Evolutionary conservation across 2,113 vertebrate species (phyloP).

Genomic region (Tonatia bakeri): DNA sequence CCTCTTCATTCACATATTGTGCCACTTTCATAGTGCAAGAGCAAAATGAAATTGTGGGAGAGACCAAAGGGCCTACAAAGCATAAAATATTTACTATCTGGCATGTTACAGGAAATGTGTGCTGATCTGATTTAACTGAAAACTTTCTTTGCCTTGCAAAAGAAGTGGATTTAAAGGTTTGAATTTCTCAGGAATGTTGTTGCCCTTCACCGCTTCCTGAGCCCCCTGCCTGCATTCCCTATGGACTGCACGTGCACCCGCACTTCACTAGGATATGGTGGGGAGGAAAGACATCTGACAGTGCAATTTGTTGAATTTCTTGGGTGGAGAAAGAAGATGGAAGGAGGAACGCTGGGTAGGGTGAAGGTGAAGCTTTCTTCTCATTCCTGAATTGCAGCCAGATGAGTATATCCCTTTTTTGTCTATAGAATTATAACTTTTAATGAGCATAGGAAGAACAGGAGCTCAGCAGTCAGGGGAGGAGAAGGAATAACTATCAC

Average conservation of each 20-base stretch:
- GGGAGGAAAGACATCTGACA: background rate
- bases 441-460: background rate
- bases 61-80: background rate
- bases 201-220: background rate
- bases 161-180: background rate
- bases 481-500: background rate
- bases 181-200: background rate
- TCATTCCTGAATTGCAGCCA: background rate
- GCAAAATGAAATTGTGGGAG: background rate
- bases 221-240: no score
- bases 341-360: background rate
- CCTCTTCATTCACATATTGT: background rate
- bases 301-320: background rate
- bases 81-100: background rate
- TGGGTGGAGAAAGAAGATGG: background rate
- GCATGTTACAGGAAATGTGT: background rate
- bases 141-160: background rate
- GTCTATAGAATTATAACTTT: background rate
- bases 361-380: background rate
- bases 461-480: background rate
- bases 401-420: background rate
- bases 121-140: background rate
- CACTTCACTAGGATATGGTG: background rate
- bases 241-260: background rate
- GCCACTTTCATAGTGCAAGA: background rate